Evolutionary conservation across 1,140 invertebrate species (phyloP).

Genomic region (Musca domestica): DNA sequence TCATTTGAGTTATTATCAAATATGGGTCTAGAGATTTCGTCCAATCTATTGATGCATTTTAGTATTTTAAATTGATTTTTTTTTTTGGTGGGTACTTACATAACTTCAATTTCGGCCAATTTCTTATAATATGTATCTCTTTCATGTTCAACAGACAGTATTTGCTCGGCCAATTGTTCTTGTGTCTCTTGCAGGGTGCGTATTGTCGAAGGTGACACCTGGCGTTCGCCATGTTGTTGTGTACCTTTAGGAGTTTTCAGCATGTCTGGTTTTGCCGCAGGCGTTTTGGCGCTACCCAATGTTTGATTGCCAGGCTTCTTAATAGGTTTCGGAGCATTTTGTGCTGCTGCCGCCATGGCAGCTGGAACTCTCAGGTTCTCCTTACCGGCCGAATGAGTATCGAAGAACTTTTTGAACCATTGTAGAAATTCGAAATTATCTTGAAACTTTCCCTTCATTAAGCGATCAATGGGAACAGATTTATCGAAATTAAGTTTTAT

Average conservation of each 20-base stretch:
- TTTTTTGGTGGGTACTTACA: constrained; percentile 24
- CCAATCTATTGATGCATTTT: too few species aligned
- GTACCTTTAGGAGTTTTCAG: constrained; percentile 15
- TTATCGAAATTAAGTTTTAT: constrained; percentile 97
- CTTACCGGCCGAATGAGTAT: constrained; percentile 69
- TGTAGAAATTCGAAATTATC: constrained; percentile 99
- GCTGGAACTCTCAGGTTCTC: constrained; percentile 33
- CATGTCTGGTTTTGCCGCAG: not conserved
- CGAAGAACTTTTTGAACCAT: constrained; percentile 99
- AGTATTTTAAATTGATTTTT: not conserved
- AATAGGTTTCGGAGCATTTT: constrained; percentile 30
- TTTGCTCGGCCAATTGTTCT: constrained; percentile 4
- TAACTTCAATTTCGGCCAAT: constrained; percentile 34
- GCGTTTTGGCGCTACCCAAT: not conserved
- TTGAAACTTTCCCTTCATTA: constrained; percentile 92
- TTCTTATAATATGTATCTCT: constrained; percentile 39
- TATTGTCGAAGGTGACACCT: constrained; percentile 9
- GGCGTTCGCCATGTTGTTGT: constrained; percentile 23
- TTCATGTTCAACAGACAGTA: constrained; percentile 25
- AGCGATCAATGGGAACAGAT: constrained; percentile 74
- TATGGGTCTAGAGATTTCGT: too few species aligned
- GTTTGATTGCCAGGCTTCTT: not conserved
- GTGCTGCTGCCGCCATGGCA: constrained; percentile 19
- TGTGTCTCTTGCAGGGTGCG: constrained; percentile 11
- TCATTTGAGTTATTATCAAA: too few species aligned